Percentiles rank a stretch among this genome's conserved stretches.
These are phyloP conservation scores for Lepidochrysops patricia DNA, from an alignment of 2,888 invertebrate species.

Conservation along the genomic window DNA sequence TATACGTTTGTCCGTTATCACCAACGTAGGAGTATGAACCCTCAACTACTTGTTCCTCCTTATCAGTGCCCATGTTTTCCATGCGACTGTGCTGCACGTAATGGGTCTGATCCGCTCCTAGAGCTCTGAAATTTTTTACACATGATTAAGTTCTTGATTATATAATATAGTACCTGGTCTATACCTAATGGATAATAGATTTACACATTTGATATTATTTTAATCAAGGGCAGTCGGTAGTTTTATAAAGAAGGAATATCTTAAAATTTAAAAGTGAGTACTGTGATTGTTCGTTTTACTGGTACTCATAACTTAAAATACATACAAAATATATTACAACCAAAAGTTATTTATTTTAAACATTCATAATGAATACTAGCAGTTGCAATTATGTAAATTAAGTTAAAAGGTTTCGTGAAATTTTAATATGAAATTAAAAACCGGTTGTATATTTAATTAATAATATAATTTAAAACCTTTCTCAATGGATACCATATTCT, in stretches of 20 bases:
- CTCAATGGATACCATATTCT: neutral
- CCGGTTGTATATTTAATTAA: neutral
- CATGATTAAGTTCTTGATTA: neutral
- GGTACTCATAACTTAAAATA: neutral
- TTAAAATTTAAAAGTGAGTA: no score
- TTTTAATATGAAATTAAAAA: neutral
- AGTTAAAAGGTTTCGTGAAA: neutral
- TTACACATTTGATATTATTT: no score
- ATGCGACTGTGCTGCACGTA: constrained; percentile 72
- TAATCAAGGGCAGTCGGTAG: no score
- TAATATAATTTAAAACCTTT: neutral
- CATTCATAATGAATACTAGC: neutral
- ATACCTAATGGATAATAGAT: no score
- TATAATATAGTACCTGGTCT: neutral
- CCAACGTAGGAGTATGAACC: constrained; percentile 78
- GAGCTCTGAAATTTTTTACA: constrained; percentile 38
- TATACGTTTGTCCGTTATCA: constrained; percentile 76
- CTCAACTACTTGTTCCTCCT: constrained; percentile 75
- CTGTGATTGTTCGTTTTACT: neutral
- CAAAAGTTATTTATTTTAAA: neutral
- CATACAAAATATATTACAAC: neutral
- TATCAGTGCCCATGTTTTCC: constrained; percentile 72
- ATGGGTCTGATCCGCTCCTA: constrained; percentile 71
- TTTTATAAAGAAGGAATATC: no score
- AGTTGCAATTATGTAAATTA: neutral